Evolutionary conservation across 2,888 invertebrate genomes (phyloP).

Genomic region (Harpalus rufipes): DNA sequence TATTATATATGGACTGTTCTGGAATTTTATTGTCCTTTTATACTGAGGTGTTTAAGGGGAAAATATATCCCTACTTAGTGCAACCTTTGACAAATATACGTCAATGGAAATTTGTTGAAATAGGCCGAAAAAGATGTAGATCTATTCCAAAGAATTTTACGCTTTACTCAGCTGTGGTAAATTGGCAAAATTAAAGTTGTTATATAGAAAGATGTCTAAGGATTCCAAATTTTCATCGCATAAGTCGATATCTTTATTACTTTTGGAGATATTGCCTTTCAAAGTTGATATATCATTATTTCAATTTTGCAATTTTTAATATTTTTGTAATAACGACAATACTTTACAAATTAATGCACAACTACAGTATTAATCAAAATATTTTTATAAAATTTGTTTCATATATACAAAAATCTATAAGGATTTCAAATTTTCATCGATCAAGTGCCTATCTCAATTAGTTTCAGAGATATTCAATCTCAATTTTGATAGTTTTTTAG

Average conservation of each 20-base stretch:
- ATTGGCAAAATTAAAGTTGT: too few relatives aligned
- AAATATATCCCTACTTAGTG: conserved; percentile 2
- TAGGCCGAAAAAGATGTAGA: not conserved
- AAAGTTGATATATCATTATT: not conserved
- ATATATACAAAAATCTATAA: not conserved
- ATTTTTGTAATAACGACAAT: not conserved
- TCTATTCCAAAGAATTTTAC: not conserved
- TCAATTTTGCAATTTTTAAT: not conserved
- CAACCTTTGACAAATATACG: not conserved
- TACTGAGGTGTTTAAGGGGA: not conserved
- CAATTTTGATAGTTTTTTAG: not conserved
- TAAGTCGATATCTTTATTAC: not conserved
- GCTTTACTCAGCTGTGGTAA: not conserved
- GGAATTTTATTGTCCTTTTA: conserved; percentile 3
- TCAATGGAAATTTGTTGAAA: not conserved
- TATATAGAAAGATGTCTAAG: not conserved
- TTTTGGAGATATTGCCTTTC: not conserved
- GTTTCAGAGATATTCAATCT: not conserved
- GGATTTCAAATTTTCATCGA: not conserved
- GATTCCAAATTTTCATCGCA: not conserved
- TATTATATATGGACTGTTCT: not conserved
- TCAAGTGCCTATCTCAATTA: not conserved
- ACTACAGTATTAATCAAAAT: not conserved
- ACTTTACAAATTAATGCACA: not conserved
- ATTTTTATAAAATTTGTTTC: not conserved